Percentiles rank a stretch among this genome's conserved stretches.
phyloP scores from a whole-genome alignment of 2,113 vertebrate genomes.

The Sula dactylatra region DNA sequence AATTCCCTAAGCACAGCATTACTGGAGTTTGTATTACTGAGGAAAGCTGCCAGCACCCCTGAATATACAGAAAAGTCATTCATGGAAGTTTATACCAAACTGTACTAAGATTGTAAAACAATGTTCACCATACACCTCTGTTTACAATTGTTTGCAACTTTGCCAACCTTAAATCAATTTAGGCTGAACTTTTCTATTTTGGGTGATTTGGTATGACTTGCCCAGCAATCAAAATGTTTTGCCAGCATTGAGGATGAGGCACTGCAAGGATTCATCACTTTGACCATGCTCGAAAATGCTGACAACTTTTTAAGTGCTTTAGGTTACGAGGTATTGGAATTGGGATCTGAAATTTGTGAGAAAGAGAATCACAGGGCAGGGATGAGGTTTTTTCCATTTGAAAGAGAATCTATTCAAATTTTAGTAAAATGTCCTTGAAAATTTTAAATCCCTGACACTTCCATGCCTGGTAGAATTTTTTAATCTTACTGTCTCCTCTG shows the following conservation, averaged over 20 bases:
- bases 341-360: neutral
- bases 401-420: neutral
- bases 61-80: neutral
- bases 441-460: neutral
- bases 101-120: neutral
- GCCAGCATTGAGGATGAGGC: neutral
- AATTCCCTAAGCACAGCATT: neutral
- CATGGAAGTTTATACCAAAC: neutral
- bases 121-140: neutral
- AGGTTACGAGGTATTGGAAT: neutral
- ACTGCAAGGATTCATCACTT: neutral
- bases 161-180: neutral
- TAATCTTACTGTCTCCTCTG: neutral
- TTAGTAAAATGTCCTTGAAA: neutral
- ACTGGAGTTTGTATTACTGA: neutral
- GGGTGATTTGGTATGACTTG: neutral
- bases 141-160: neutral
- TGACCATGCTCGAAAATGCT: neutral
- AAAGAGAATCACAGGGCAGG: neutral
- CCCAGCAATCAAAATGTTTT: neutral
- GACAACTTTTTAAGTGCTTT: neutral
- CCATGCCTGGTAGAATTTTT: neutral
- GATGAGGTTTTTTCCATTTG: neutral
- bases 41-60: neutral
- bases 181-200: neutral